Base-by-base conservation (phyloP, 2,113 vertebrate species). In the Grammomys surdaster region DNA sequence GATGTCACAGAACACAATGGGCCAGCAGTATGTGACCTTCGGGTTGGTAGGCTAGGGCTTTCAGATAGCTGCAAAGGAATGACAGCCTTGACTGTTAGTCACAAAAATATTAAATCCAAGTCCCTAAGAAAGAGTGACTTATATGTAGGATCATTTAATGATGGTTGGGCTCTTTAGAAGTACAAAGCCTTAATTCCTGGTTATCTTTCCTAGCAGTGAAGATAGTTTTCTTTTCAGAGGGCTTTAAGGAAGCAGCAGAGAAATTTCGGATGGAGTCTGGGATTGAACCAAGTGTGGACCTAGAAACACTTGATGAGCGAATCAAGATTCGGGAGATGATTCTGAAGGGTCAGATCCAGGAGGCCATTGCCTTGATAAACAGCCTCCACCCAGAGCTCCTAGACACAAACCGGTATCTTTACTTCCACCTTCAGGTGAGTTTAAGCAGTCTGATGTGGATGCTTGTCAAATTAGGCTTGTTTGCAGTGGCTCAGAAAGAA, bases 301-400 rank as follows among this genome's bases (percentile, higher is more conserved):
- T 99, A 96, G 99, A 99, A 97, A 99, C 99, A 1, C 98, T 99
- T 0, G 99, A 99, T 96, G 99, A 99, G 98, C 98, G 99, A 95
- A 99, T 99, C 98, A 99, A 99, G 96, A 99, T 99, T 88, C 98
- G 99, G 6, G 99, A 99, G 98, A 99, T 99, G 99, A 99, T 99
- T 75, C 96, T 99, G 94, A 99, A 99, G 97, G 99, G 99, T 58
- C 99, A 99, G 98, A 99, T 99, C 92, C 99, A 99, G 97, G 99
- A 99, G 98, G 99, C 99, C 67, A 99, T 99, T 63, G 99, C 99
- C 0, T 95, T 99, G 87, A 99, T 99, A 97, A 99, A 99, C 97
- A 99, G 99, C 97, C 99, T 99, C n/a, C 99, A 99, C 82, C 99
- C 99, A 16, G 99, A 99, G 94, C 97, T 99, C 96, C 97, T 99